These are phyloP conservation scores for Oscheius sp. DNA, from an alignment of 2,888 invertebrate species.

Conservation along the genomic window DNA sequence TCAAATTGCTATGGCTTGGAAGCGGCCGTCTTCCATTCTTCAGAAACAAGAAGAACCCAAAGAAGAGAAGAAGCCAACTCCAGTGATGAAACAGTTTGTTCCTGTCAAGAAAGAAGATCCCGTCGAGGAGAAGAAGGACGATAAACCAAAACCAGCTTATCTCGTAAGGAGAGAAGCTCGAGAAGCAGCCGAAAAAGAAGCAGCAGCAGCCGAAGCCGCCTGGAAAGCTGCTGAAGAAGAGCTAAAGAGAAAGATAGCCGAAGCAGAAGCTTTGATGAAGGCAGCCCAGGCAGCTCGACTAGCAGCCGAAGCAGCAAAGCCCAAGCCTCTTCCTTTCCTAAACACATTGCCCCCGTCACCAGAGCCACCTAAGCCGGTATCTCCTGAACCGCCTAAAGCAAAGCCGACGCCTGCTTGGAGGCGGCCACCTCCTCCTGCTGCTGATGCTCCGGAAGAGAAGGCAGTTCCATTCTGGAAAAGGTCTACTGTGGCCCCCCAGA, in stretches of 20 bases:
- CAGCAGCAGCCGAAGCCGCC: neutral
- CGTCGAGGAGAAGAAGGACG: constrained; percentile 14
- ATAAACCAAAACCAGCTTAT: constrained; percentile 24
- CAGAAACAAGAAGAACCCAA: constrained; percentile 1
- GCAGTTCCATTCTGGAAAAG: neutral
- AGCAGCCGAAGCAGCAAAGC: constrained; percentile 20
- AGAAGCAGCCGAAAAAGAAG: constrained; percentile 7
- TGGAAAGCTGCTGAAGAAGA: constrained; percentile 21
- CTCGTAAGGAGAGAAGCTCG: constrained; percentile 22
- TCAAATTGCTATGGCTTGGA: constrained; percentile 21
- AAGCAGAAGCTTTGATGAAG: constrained; percentile 21
- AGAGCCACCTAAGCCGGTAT: constrained; percentile 15
- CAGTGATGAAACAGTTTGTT: neutral
- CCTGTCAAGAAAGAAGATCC: neutral
- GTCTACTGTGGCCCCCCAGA: neutral
- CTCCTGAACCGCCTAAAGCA: neutral
- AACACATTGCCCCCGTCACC: constrained; percentile 5
- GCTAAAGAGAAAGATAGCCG: constrained; percentile 24
- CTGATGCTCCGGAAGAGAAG: neutral
- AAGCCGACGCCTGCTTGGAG: constrained; percentile 13
- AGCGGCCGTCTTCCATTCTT: constrained; percentile 7
- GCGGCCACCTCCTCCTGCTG: neutral
- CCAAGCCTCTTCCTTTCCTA: constrained; percentile 1
- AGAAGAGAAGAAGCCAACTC: constrained; percentile 5
- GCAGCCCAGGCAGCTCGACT: constrained; percentile 19